A percentile compares a stretch with the other conserved stretches of the same genome.
phyloP scores from a whole-genome alignment of 2,113 vertebrate genomes.

The Calyptommatus sinebrachiatus region DNA sequence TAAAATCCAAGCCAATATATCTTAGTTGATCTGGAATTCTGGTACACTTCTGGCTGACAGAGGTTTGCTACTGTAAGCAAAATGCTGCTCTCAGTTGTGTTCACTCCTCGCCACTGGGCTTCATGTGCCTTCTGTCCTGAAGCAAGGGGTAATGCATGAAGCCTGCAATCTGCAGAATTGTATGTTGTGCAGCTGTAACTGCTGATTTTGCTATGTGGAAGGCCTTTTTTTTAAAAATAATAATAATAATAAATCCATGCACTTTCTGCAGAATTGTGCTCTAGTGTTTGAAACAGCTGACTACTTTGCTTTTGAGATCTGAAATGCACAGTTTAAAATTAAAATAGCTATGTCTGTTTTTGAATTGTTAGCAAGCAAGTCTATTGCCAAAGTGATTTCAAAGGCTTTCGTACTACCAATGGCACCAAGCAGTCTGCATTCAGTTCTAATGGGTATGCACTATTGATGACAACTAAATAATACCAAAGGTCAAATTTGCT shows the following conservation, averaged over 20 bases:
- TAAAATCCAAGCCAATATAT: no score
- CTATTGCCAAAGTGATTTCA: constrained; percentile 14
- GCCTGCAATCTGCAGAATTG: not conserved
- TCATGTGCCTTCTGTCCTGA: no score
- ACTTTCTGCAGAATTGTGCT: not conserved
- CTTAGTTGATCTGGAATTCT: no score
- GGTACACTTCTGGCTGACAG: no score
- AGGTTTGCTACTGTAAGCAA: no score
- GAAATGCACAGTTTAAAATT: constrained; percentile 33
- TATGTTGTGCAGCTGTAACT: not conserved
- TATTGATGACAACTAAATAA: constrained; percentile 26
- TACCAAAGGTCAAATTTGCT: constrained; percentile 4
- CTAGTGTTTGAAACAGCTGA: not conserved
- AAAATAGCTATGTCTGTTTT: not conserved
- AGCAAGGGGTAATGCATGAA: no score
- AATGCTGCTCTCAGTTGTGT: no score
- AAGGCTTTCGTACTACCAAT: not conserved
- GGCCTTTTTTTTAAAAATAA: not conserved
- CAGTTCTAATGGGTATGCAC: not conserved
- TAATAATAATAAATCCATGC: not conserved
- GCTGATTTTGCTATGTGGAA: not conserved
- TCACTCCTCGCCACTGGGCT: no score
- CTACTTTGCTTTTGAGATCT: not conserved
- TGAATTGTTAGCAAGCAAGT: constrained; percentile 16
- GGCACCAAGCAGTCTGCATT: constrained; percentile 7